A percentile compares a stretch with the other conserved stretches of the same genome.
Conservation (phyloP, 1,140 invertebrate genomes). For the Dreissena rostriformis region DNA sequence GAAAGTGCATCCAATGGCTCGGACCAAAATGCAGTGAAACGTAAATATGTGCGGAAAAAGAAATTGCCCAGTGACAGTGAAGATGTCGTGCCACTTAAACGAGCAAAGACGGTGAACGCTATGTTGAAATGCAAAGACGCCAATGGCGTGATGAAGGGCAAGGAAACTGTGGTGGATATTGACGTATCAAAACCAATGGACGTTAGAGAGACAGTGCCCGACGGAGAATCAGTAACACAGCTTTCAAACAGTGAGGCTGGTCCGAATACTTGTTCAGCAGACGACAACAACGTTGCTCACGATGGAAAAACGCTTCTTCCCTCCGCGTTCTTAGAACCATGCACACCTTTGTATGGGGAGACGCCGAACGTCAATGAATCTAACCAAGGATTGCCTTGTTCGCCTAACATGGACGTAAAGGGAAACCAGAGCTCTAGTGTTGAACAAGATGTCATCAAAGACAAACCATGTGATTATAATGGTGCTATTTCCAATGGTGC, state of each 20-base stretch:
- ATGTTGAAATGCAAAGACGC: not conserved
- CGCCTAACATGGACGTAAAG: constrained; percentile 25
- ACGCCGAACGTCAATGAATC: constrained; percentile 49
- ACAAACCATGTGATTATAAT: no score
- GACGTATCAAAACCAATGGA: no score
- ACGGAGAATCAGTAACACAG: not conserved
- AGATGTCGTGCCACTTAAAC: not conserved
- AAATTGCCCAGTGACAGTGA: constrained; percentile 1
- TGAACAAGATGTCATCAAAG: no score
- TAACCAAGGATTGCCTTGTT: constrained; percentile 50
- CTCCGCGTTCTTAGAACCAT: constrained; percentile 29
- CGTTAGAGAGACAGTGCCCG: not conserved
- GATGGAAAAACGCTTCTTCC: not conserved
- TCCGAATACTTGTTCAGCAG: not conserved
- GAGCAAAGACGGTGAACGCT: not conserved
- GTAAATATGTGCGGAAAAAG: constrained; percentile 52
- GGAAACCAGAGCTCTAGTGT: no score
- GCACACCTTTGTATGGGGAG: constrained; percentile 48
- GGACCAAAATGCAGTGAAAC: constrained; percentile 21
- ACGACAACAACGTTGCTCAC: not conserved
- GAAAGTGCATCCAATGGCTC: not conserved
- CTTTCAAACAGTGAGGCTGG: not conserved
- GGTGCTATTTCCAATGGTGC: no score
- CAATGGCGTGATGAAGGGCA: not conserved
- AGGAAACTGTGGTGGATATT: not conserved